phyloP scores from a whole-genome alignment of 2,113 vertebrate species.

The Ctenodactylus gundi region DNA sequence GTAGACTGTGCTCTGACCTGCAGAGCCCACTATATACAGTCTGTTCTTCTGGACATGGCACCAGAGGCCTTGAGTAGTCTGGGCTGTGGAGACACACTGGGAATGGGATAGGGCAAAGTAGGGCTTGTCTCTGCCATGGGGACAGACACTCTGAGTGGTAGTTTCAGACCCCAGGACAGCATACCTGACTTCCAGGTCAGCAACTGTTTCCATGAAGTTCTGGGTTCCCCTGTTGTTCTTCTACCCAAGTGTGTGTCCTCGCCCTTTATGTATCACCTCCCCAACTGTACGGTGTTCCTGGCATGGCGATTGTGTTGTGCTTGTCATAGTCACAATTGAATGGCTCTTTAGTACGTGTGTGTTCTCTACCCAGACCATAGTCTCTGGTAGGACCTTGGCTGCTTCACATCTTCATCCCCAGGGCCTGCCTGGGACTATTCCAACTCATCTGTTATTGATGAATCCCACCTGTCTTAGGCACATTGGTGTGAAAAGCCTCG shows the following conservation, averaged over 20 bases:
- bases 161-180: neutral
- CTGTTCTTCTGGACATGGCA: neutral
- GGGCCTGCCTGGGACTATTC: too few relatives aligned
- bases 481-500: neutral
- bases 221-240: neutral
- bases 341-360: neutral
- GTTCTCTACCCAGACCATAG: neutral
- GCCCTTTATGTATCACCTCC: too few relatives aligned
- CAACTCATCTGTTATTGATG: too few relatives aligned
- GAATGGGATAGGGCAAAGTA: neutral
- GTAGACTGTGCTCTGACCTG: neutral
- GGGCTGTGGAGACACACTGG: fast-evolving
- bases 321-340: neutral
- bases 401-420: neutral
- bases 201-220: neutral
- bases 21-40: neutral
- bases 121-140: fast-evolving
- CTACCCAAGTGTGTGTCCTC: fast-evolving
- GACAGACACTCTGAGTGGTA: neutral
- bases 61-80: fast-evolving
- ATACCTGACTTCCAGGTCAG: neutral
- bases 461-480: neutral
- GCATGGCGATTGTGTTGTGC: neutral
- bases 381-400: neutral
- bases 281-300: too few relatives aligned